Conservation (phyloP, 2,113 vertebrate genomes). For the Triplophysa siluroides region DNA sequence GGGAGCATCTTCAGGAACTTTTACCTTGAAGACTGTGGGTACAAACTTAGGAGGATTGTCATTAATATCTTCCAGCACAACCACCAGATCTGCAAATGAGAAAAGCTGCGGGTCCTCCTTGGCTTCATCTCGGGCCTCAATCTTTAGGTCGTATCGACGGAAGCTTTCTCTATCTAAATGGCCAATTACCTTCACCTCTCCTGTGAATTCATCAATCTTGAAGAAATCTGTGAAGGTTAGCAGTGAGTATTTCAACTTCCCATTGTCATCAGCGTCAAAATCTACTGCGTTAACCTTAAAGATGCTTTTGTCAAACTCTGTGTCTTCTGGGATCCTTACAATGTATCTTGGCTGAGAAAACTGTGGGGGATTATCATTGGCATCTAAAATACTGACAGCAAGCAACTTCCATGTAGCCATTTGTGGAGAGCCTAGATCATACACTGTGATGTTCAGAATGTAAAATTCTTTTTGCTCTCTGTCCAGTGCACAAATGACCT, state of each 20-base stretch:
- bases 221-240: slow-evolving; percentile 83
- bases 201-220: slow-evolving; percentile 81
- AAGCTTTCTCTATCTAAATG: slow-evolving; percentile 84
- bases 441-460: slow-evolving; percentile 91
- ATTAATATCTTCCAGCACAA: slow-evolving; percentile 87
- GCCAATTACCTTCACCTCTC: slow-evolving; percentile 80
- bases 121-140: slow-evolving; percentile 88
- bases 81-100: slow-evolving; percentile 76
- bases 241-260: slow-evolving; percentile 80
- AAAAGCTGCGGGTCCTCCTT: slow-evolving; percentile 78
- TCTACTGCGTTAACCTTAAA: slow-evolving; percentile 81
- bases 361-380: slow-evolving; percentile 87
- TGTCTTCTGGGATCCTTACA: slow-evolving; percentile 80
- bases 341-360: slow-evolving; percentile 86
- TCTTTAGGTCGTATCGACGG: slow-evolving; percentile 78
- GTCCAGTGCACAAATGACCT: slow-evolving; percentile 82
- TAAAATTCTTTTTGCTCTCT: slow-evolving; percentile 87
- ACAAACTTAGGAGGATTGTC: slow-evolving; percentile 90
- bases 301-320: slow-evolving; percentile 76
- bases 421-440: slow-evolving; percentile 86
- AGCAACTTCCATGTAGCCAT: slow-evolving; percentile 90
- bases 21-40: slow-evolving; percentile 78
- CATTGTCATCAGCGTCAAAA: slow-evolving; percentile 79
- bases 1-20: slow-evolving; percentile 88
- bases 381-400: slow-evolving; percentile 87